Conservation (phyloP, 1,140 invertebrate species). For the Drosophila pectinifera region DNA sequence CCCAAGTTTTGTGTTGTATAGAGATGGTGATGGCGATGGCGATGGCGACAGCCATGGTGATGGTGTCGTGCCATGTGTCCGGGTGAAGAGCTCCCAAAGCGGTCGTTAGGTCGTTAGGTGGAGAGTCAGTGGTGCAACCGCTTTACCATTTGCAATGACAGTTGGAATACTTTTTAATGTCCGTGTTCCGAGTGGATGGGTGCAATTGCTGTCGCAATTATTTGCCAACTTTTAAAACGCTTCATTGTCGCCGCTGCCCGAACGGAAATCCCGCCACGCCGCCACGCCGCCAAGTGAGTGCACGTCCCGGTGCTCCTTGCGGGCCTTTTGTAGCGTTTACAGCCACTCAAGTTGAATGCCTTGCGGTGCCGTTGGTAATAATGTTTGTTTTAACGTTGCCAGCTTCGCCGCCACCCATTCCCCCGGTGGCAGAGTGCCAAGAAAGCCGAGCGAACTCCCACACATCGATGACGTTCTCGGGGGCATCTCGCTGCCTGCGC, state of each 20-base stretch:
- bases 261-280: slow-evolving; percentile 6
- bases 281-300: not conserved
- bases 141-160: slow-evolving; percentile 50
- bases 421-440: slow-evolving; percentile 36
- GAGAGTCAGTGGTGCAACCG: slow-evolving; percentile 35
- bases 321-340: slow-evolving; percentile 62
- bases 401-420: slow-evolving; percentile 37
- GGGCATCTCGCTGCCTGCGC: slow-evolving; percentile 38
- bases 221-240: slow-evolving; percentile 60
- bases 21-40: not conserved
- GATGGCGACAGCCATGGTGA: not conserved
- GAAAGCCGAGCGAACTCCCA: slow-evolving; percentile 15
- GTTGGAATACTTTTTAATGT: slow-evolving; percentile 67
- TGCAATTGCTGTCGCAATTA: slow-evolving; percentile 60
- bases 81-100: slow-evolving; percentile 55
- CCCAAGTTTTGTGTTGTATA: slow-evolving; percentile 6
- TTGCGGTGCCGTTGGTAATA: slow-evolving; percentile 61
- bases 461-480: slow-evolving; percentile 50
- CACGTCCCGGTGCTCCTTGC: slow-evolving; percentile 33
- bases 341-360: slow-evolving; percentile 78
- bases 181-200: slow-evolving; percentile 15
- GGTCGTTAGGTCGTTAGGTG: slow-evolving; percentile 67
- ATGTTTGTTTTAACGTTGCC: slow-evolving; percentile 63
- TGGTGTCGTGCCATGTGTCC: slow-evolving; percentile 27
- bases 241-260: slow-evolving; percentile 51